Percentiles rank a stretch among this genome's conserved stretches.
phyloP scores from a whole-genome alignment of 2,888 invertebrate genomes.

The Tuberolachnus salignus region DNA sequence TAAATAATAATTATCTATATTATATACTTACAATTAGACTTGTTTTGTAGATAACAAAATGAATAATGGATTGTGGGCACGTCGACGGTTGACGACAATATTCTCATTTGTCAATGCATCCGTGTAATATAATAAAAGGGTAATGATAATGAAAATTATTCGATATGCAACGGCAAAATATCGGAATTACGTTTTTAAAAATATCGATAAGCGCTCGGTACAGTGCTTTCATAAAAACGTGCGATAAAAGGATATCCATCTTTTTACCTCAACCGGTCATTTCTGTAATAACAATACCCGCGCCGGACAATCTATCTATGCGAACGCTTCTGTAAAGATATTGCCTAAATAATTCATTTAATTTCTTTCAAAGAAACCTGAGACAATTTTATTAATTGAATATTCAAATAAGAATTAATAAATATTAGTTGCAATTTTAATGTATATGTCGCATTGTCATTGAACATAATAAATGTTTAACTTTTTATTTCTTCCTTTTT shows the following conservation, averaged over 20 bases:
- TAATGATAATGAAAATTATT: not conserved
- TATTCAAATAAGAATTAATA: not conserved
- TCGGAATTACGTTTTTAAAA: constrained; percentile 2
- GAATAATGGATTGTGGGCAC: constrained; percentile 9
- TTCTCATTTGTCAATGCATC: not conserved
- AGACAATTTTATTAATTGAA: not conserved
- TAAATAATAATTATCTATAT: constrained; percentile 24
- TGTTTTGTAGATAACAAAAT: not conserved
- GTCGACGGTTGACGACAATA: constrained; percentile 19
- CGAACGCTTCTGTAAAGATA: no score
- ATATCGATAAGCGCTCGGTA: not conserved
- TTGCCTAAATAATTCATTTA: not conserved
- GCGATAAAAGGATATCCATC: no score
- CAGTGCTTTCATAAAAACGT: not conserved
- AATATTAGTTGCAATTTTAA: not conserved
- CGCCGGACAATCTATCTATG: no score
- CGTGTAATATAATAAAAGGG: constrained; percentile 7
- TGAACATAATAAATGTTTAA: not conserved
- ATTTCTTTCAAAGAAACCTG: not conserved
- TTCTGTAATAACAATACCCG: no score
- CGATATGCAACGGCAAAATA: not conserved
- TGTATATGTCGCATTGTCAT: not conserved
- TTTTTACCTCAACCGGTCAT: no score
- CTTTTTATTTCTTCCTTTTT: not conserved
- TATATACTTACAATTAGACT: constrained; percentile 8